These are phyloP conservation scores for Spilarctia lutea DNA, from an alignment of 2,888 invertebrate genomes.

Conservation along the genomic window DNA sequence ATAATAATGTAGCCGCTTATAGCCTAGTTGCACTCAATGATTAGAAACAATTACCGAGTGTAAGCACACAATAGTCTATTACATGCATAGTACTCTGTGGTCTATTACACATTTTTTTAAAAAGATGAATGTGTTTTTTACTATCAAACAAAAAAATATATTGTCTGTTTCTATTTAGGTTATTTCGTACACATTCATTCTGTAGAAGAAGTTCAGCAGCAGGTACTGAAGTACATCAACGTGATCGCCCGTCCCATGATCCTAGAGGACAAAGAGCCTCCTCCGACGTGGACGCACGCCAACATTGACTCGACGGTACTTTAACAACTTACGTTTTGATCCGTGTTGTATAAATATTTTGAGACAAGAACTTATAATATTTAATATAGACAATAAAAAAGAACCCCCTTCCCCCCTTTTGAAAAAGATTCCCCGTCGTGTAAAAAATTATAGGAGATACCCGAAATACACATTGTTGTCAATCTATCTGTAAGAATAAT, in stretches of 20 bases:
- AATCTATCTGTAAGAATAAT: background rate
- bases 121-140: background rate
- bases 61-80: too few relatives aligned
- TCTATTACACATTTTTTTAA: background rate
- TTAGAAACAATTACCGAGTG: too few relatives aligned
- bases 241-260: slow-evolving; percentile 96
- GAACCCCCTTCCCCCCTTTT: too few relatives aligned
- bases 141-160: background rate
- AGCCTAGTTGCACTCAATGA: too few relatives aligned
- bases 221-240: slow-evolving; percentile 98
- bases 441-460: background rate
- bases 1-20: too few relatives aligned
- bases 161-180: slow-evolving; percentile 83
- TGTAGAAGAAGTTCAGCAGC: slow-evolving; percentile 97
- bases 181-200: slow-evolving; percentile 97
- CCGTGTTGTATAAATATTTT: background rate
- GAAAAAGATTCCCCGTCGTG: background rate
- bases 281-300: slow-evolving; percentile 97
- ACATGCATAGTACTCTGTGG: too few relatives aligned
- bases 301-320: slow-evolving; percentile 94
- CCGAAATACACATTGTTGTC: background rate
- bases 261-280: slow-evolving; percentile 90
- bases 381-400: background rate
- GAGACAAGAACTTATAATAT: background rate
- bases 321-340: background rate